Base-by-base conservation (phyloP, 2,113 vertebrate genomes). In the Petroica traversi region DNA sequence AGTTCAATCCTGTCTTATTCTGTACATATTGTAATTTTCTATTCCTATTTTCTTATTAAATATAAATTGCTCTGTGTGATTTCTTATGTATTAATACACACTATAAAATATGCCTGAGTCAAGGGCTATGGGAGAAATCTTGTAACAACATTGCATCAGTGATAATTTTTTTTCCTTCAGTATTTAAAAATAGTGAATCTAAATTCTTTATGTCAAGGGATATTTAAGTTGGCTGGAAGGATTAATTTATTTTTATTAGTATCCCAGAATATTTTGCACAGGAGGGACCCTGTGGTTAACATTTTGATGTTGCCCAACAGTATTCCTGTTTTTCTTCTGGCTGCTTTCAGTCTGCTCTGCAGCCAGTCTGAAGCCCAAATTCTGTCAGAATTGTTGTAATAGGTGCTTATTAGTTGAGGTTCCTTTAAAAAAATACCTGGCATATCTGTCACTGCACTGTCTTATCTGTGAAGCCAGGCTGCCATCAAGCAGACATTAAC, bases 101-200 rank as follows among this genome's bases (percentile, higher is more conserved):
- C 8, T 55, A 46, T 74, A 54, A 85, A 94, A 93, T 73, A 88
- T 36, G 89, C 33, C 63, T 76, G 71, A 88, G 63, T 75, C 92
- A 76, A 82, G 63, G 62, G 46, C 62, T 89, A 76, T 85, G 92
- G 89, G 82, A 96, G 87, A 91, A 93, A 88, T 80, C 88, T 96
- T 95, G 71, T 66, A 88, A 93, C 46, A 97, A 89, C 87, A 85
- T 89, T 89, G 48, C 78, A 89, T 23, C 69, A 85, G 38, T 54
- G 57, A 95, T 88, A 57, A 33, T 36, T 88, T 74, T 91, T 90
- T 89, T 94, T 94, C 57, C 57, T 85, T 88, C 62, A 54, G 48
- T 75, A 71, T 92, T 95, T 96, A 95, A 92, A 96, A 96, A 93
- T 89, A 96, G 78, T 66, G 75, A 62, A 85, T 92, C 66, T 77